phyloP scores from a whole-genome alignment of 2,797 vertebrate species.

The Chiroxiphia lanceolata region DNA sequence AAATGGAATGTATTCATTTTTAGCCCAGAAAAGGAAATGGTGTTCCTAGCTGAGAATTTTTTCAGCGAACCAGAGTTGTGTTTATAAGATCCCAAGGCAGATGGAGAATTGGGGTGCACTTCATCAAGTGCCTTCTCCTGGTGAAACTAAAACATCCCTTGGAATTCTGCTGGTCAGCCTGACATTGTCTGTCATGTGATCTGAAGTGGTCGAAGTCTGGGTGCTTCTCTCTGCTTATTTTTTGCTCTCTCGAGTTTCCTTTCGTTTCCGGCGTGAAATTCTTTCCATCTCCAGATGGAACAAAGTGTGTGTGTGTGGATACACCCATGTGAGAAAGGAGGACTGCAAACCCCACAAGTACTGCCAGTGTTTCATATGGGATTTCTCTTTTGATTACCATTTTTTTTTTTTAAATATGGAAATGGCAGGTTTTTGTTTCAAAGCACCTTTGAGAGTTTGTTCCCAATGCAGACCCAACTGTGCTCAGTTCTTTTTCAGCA shows the following conservation, averaged over 20 bases:
- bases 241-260: background rate
- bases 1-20: background rate
- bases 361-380: background rate
- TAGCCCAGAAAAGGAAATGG: slow-evolving; percentile 21
- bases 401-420: background rate
- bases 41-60: background rate
- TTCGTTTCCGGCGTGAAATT: background rate
- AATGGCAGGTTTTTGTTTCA: background rate
- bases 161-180: background rate
- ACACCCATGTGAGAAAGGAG: background rate
- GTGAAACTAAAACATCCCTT: background rate
- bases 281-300: background rate
- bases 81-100: background rate
- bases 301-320: background rate
- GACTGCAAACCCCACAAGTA: background rate
- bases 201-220: background rate
- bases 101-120: background rate
- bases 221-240: background rate
- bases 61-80: background rate
- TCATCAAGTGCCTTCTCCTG: background rate
- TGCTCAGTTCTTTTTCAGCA: background rate
- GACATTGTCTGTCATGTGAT: background rate
- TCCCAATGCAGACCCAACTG: rapidly evolving
- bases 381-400: background rate
- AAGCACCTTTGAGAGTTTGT: background rate